Evolutionary conservation across 2,888 invertebrate genomes (phyloP).

Genomic region (Oscheius sp.): DNA sequence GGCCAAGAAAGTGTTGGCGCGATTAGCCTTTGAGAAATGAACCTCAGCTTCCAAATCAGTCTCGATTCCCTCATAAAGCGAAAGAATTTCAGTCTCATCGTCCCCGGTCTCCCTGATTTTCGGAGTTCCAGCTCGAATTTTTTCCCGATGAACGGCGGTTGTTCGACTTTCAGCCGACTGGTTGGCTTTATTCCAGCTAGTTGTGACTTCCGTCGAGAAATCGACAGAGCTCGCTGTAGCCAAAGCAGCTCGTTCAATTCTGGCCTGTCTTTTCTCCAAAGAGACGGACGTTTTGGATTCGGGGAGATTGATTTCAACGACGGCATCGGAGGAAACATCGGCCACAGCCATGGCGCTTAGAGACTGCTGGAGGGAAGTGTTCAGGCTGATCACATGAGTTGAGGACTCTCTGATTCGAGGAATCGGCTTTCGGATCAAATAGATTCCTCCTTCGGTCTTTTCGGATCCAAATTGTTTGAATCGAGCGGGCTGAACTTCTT

Average conservation of each 20-base stretch:
- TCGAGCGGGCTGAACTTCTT: slow-evolving; percentile 34
- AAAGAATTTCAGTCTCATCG: slow-evolving; percentile 57
- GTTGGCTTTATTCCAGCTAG: slow-evolving; percentile 33
- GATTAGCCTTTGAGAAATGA: slow-evolving; percentile 36
- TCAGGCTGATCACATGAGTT: slow-evolving; percentile 50
- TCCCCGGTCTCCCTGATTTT: slow-evolving; percentile 44
- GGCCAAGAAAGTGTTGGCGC: slow-evolving; percentile 42
- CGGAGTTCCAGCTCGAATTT: slow-evolving; percentile 29
- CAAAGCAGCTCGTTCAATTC: slow-evolving; percentile 37
- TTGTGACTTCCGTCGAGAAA: slow-evolving; percentile 28
- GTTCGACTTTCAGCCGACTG: slow-evolving; percentile 32
- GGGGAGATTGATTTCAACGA: slow-evolving; percentile 44
- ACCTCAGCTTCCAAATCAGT: slow-evolving; percentile 61
- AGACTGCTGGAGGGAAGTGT: slow-evolving; percentile 47
- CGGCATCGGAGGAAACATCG: slow-evolving; percentile 41
- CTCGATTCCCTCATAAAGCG: slow-evolving; percentile 60
- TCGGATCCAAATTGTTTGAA: slow-evolving; percentile 42
- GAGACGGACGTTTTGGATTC: slow-evolving; percentile 22
- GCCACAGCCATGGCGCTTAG: slow-evolving; percentile 46
- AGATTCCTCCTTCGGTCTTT: slow-evolving; percentile 43
- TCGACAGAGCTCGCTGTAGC: slow-evolving; percentile 34
- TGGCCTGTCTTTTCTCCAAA: slow-evolving; percentile 29
- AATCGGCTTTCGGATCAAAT: slow-evolving; percentile 43
- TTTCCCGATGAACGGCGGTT: background rate
- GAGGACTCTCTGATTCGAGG: slow-evolving; percentile 45